Percentiles rank a stretch among this genome's conserved stretches.
Conservation (phyloP, 2,888 invertebrate species). For the Tupiocoris notatus region DNA sequence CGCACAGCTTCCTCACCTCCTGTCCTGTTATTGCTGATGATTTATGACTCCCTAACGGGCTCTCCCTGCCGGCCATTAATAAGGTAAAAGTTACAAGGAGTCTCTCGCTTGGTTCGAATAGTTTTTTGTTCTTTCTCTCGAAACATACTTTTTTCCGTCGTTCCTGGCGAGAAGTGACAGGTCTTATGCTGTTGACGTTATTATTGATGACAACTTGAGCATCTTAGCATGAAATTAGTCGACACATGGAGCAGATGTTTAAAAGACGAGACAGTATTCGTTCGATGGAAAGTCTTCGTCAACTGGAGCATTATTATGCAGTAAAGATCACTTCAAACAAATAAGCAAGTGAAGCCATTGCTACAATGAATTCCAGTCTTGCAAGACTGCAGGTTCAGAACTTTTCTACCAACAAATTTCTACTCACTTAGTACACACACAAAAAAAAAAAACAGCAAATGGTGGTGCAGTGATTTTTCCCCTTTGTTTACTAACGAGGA, state of each 20-base stretch:
- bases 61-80: neutral
- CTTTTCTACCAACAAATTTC: no score
- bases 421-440: no score
- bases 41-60: neutral
- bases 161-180: neutral
- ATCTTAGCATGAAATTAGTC: neutral
- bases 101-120: neutral
- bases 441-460: no score
- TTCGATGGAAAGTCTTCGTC: no score
- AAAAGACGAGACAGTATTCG: no score
- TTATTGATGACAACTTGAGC: neutral
- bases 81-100: neutral
- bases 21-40: neutral
- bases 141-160: neutral
- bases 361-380: no score
- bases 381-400: no score
- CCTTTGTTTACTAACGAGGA: no score
- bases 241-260: neutral
- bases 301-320: no score
- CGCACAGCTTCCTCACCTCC: neutral
- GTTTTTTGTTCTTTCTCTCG: neutral
- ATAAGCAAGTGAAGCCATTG: no score
- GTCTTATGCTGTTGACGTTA: neutral
- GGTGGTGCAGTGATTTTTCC: no score
- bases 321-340: no score